These are phyloP conservation scores for Archivesica marissinica DNA, from an alignment of 1,140 invertebrate species.

Conservation along the genomic window DNA sequence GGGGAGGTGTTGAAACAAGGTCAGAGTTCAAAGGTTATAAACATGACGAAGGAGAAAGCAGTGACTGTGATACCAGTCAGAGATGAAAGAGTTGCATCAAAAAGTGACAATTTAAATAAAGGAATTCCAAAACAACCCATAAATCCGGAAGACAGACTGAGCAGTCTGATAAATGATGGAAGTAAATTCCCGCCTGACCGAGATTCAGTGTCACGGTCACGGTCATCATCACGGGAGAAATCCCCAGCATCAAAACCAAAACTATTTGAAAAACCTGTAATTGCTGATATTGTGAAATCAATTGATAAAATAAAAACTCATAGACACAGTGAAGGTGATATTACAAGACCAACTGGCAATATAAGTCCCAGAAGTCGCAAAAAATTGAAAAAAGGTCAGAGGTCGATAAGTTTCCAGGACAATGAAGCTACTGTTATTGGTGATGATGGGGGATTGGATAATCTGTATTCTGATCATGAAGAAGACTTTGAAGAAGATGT, in stretches of 20 bases:
- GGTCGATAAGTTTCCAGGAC: constrained; percentile 68
- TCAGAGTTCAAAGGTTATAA: constrained; percentile 11
- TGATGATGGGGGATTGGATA: constrained; percentile 77
- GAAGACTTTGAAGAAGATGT: constrained; percentile 46
- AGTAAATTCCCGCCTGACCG: background rate
- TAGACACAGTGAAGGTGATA: constrained; percentile 26
- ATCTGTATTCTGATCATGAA: constrained; percentile 70
- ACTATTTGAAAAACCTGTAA: constrained; percentile 33
- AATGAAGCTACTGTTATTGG: constrained; percentile 74
- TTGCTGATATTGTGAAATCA: constrained; percentile 4
- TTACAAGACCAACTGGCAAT: constrained; percentile 13
- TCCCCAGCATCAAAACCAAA: constrained; percentile 41
- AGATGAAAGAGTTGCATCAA: constrained; percentile 2
- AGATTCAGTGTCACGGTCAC: constrained; percentile 35
- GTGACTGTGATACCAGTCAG: constrained; percentile 31
- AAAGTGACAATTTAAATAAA: background rate
- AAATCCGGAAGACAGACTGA: constrained; percentile 42
- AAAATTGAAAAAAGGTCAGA: constrained; percentile 55
- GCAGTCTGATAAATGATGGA: constrained; percentile 13
- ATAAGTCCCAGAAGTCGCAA: constrained; percentile 4
- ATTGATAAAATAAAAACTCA: background rate
- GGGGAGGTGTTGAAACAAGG: constrained; percentile 20
- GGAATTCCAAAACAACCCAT: background rate
- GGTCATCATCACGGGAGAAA: constrained; percentile 56
- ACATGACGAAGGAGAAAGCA: constrained; percentile 1